Base-by-base conservation (phyloP, 2,797 vertebrate species). In the Leptatherina wallacei region DNA sequence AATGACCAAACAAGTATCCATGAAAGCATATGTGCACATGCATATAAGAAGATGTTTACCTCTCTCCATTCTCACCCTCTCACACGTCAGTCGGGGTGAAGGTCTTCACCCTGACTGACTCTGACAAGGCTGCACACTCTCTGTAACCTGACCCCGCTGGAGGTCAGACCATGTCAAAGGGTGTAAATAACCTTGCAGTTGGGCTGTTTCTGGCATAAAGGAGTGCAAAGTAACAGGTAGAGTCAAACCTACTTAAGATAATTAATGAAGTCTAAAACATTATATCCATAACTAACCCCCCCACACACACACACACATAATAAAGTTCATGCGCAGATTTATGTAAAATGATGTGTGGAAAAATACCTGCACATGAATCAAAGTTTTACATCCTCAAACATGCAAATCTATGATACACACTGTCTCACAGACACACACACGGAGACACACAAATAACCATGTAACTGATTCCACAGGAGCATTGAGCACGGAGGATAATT, bases 401-500 rank as follows among this genome's bases (percentile, higher is more conserved):
- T 87, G 82, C 68, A 84, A 85, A 84, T 81, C 51, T 40, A 68
- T 16, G 47, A 69, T 57, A 72, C 75, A 81, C 52, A 71, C 57
- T 18, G 47, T 59, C 38, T 44, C 29, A 40, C 32, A 24, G 11
- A 60, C 47, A 76, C 49, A 82, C 56, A 75, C 32, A 71, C 42
- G 77, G 20, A 80, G 32, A 83, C 67, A 69, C 76, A 79, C 78
- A 89, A 88, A 88, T 92, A 90, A 91, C 88, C 86, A 74, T 93
- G 93, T 94, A 95, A 95, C 93, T 80, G 92, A 95, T 91, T 94
- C 94, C 92, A 42, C 85, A 73, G 87, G 85, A 92, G 90, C 90
- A 93, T 82, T 93, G 92, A 93, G 89, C 84, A 80, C 85, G 85
- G 90, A 84, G 91, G 92, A 93, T 95, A 95, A 95, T 95, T 94